A percentile compares a stretch with the other conserved stretches of the same genome.
Conservation (phyloP, 2,888 invertebrate genomes). For the Gastrophysa polygoni region DNA sequence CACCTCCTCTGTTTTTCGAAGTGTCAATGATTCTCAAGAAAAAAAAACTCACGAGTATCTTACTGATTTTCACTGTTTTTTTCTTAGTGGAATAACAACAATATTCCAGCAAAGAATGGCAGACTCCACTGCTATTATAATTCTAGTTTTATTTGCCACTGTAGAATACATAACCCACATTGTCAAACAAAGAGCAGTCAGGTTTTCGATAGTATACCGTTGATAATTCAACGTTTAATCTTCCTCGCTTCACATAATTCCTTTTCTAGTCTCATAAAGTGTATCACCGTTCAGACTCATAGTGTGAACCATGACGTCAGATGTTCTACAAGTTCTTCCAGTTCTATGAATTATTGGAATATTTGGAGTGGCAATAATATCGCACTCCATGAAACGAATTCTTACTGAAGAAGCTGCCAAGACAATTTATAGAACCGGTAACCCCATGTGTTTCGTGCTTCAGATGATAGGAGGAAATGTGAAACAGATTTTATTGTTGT, state of each 20-base stretch:
- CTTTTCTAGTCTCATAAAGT: background rate
- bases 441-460: slow-evolving; percentile 23
- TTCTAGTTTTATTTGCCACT: too few relatives aligned
- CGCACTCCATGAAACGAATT: slow-evolving; percentile 24
- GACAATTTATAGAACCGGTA: slow-evolving; percentile 38
- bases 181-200: background rate
- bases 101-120: too few relatives aligned
- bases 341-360: slow-evolving; percentile 46
- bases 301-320: slow-evolving; percentile 13
- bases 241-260: background rate
- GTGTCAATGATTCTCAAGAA: too few relatives aligned
- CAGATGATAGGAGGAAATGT: slow-evolving; percentile 33
- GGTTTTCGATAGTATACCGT: too few relatives aligned
- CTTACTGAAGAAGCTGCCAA: slow-evolving; percentile 18
- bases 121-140: too few relatives aligned
- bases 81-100: too few relatives aligned
- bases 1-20: too few relatives aligned
- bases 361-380: slow-evolving; percentile 41
- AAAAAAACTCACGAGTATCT: too few relatives aligned
- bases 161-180: background rate
- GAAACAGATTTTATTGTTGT: slow-evolving; percentile 36
- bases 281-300: slow-evolving; percentile 31
- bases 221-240: background rate
- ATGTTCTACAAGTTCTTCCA: slow-evolving; percentile 42
- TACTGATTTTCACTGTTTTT: too few relatives aligned